phyloP scores from a whole-genome alignment of 1,140 invertebrate species.

The Scaptomyza montana region DNA sequence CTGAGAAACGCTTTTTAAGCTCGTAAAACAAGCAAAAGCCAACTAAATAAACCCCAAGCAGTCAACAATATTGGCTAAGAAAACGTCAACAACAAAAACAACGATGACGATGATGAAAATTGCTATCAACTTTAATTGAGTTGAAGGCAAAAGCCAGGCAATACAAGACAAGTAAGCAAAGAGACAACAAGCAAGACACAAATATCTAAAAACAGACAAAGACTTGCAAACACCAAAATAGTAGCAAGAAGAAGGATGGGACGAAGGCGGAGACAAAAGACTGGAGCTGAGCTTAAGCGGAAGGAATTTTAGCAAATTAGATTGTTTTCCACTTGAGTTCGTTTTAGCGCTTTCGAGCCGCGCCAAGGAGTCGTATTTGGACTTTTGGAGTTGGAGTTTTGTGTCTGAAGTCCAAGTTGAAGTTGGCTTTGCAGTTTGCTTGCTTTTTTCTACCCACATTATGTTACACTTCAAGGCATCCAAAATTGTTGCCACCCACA shows the following conservation, averaged over 20 bases:
- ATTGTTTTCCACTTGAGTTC: conserved; percentile 84
- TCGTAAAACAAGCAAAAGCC: conserved; percentile 67
- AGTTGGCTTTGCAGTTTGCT: not conserved
- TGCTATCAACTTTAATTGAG: conserved; percentile 81
- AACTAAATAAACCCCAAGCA: conserved; percentile 68
- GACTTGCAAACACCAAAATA: conserved; percentile 30
- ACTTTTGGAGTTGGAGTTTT: conserved; percentile 1
- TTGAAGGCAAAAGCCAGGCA: conserved; percentile 63
- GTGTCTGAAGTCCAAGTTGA: conserved; percentile 1
- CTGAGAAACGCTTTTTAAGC: conserved; percentile 48
- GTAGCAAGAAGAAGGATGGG: not conserved
- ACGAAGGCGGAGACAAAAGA: conserved; percentile 2
- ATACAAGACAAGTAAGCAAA: conserved; percentile 10
- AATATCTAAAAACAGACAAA: conserved; percentile 16
- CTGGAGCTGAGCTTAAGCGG: conserved; percentile 51
- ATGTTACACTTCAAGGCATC: conserved; percentile 43
- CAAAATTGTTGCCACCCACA: conserved; percentile 30
- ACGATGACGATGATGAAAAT: conserved; percentile 53
- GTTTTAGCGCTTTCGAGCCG: conserved; percentile 73
- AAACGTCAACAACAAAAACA: conserved; percentile 41
- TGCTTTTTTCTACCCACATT: not conserved
- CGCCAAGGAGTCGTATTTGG: conserved; percentile 33
- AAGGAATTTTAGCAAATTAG: conserved; percentile 83
- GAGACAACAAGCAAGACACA: conserved; percentile 27
- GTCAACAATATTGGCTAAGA: conserved; percentile 66